Evolutionary conservation across 2,888 invertebrate genomes (phyloP).

Genomic region (Pimpla rufipes): DNA sequence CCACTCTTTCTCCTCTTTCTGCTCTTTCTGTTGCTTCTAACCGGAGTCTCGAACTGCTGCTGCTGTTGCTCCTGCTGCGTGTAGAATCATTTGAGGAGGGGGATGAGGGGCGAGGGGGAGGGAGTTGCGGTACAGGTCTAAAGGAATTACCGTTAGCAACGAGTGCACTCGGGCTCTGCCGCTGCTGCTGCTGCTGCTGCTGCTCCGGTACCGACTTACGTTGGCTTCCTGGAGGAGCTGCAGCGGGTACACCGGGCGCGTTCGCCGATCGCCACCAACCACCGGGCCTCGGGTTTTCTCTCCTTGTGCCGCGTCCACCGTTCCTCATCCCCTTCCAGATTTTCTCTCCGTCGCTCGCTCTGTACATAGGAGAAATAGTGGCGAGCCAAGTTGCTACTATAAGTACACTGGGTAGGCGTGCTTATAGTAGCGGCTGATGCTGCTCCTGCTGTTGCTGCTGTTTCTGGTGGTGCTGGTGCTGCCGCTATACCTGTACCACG

Average conservation of each 20-base stretch:
- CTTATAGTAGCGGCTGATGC: neutral
- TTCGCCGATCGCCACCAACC: constrained; percentile 40
- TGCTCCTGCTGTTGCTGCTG: no score
- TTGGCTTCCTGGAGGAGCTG: constrained; percentile 68
- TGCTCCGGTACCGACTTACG: constrained; percentile 68
- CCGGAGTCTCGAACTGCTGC: constrained; percentile 56
- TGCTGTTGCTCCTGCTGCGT: constrained; percentile 64
- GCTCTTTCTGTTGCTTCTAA: constrained; percentile 12
- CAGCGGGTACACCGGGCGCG: constrained; percentile 33
- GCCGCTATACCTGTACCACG: neutral
- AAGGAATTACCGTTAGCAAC: constrained; percentile 84
- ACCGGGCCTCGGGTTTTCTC: constrained; percentile 1
- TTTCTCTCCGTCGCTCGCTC: neutral
- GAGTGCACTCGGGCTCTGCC: constrained; percentile 81
- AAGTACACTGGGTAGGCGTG: constrained; percentile 1
- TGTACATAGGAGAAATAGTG: constrained; percentile 44
- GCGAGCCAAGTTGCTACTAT: constrained; percentile 29
- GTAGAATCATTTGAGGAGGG: constrained; percentile 45
- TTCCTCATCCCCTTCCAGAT: constrained; percentile 41
- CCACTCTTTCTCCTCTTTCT: constrained; percentile 50
- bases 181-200: no score
- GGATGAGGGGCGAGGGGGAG: constrained; percentile 66
- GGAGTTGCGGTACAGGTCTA: constrained; percentile 83
- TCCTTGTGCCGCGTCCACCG: neutral
- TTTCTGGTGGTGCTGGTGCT: neutral